Conservation (phyloP, 1,140 invertebrate genomes). For the Lysiphlebus fabarum region DNA sequence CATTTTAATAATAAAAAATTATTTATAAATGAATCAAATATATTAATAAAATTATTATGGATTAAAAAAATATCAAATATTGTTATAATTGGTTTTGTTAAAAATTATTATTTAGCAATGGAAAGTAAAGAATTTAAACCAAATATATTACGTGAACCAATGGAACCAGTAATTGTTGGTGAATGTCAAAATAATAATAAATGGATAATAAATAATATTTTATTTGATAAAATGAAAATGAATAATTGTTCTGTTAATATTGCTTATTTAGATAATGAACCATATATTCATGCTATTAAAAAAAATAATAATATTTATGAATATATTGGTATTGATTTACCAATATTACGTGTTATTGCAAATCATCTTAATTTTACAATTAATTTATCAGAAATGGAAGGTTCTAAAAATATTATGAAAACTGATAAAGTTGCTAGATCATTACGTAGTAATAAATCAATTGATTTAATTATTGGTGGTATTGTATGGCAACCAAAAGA, state of each 20-base stretch:
- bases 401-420: conserved; percentile 1
- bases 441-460: conserved; percentile 2
- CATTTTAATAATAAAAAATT: conserved; percentile 24
- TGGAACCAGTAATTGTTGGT: conserved; percentile 26
- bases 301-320: too few species aligned
- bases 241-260: conserved; percentile 29
- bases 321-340: conserved; percentile 29
- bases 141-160: conserved; percentile 22
- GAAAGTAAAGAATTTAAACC: conserved; percentile 30
- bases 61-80: conserved; percentile 27
- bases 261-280: conserved; percentile 33
- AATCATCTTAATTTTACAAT: conserved; percentile 11
- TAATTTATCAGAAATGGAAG: neutral
- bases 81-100: conserved; percentile 32
- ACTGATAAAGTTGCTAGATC: conserved; percentile 11
- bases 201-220: conserved; percentile 13
- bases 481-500: conserved; percentile 28
- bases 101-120: conserved; percentile 27
- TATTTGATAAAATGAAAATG: conserved; percentile 16
- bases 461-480: conserved; percentile 42
- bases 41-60: conserved; percentile 32
- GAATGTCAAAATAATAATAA: conserved; percentile 24
- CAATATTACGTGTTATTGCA: conserved; percentile 10
- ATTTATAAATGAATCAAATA: conserved; percentile 28
- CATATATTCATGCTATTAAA: conserved; percentile 22